phyloP scores from a whole-genome alignment of 1,140 invertebrate genomes.

The Drosophila mojavensis region DNA sequence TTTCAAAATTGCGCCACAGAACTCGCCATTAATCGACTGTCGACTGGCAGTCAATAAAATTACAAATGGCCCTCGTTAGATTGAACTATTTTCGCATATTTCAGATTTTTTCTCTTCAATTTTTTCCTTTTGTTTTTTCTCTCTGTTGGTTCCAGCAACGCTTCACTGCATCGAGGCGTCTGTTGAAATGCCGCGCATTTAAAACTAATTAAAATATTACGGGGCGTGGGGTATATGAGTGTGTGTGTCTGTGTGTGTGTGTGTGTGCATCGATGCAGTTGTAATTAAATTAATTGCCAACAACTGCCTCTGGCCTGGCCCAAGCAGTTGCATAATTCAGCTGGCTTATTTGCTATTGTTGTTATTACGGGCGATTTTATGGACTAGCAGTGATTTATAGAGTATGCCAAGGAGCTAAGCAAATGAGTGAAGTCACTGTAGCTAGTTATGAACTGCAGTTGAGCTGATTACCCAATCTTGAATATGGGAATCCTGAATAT shows the following conservation, averaged over 20 bases:
- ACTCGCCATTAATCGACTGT: slow-evolving; percentile 38
- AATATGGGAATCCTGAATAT: too few species aligned
- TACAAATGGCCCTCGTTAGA: slow-evolving; percentile 77
- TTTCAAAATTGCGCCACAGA: slow-evolving; percentile 67
- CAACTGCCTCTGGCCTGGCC: slow-evolving; percentile 19
- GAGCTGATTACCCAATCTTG: too few species aligned
- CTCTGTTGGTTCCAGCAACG: slow-evolving; percentile 26
- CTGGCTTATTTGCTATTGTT: slow-evolving; percentile 7
- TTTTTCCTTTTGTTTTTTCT: too few species aligned
- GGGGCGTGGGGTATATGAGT: slow-evolving; percentile 60
- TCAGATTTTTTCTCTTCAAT: too few species aligned
- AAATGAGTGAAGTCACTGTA: background rate
- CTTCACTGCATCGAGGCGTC: slow-evolving; percentile 49
- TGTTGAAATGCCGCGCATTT: slow-evolving; percentile 63
- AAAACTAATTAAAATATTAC: slow-evolving; percentile 73
- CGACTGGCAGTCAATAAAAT: slow-evolving; percentile 71
- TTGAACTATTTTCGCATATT: slow-evolving; percentile 63
- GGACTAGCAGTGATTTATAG: slow-evolving; percentile 10
- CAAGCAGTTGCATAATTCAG: slow-evolving; percentile 61
- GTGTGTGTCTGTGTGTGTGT: slow-evolving; percentile 42
- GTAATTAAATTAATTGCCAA: slow-evolving; percentile 74
- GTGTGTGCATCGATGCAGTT: slow-evolving; percentile 59
- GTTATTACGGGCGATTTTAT: slow-evolving; percentile 20
- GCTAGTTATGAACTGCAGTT: background rate
- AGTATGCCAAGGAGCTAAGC: background rate